These are phyloP conservation scores for Solenopsis fugax DNA, from an alignment of 1,140 invertebrate genomes.

Conservation along the genomic window DNA sequence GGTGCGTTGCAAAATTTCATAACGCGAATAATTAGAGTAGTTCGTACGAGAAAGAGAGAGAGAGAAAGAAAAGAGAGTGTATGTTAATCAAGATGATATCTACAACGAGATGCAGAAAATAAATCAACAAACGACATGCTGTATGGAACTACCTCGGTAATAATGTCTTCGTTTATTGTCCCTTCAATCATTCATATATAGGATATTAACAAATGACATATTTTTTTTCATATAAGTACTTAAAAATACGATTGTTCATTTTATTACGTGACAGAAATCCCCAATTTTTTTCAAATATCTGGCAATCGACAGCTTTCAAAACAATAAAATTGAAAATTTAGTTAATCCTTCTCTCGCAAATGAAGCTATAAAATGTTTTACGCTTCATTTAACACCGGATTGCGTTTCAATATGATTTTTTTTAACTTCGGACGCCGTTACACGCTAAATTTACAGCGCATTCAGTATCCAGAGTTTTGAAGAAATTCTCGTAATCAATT, in stretches of 20 bases:
- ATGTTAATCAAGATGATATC: conserved; percentile 71
- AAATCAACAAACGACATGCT: conserved; percentile 72
- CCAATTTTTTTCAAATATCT: not conserved
- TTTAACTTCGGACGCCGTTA: not conserved
- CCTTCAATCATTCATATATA: conserved; percentile 41
- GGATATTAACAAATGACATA: not conserved
- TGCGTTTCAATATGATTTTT: conserved; percentile 33
- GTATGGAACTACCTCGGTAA: conserved; percentile 71
- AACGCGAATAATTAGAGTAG: conserved; percentile 66
- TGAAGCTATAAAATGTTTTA: not conserved
- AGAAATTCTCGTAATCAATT: not conserved
- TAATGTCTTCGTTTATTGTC: conserved; percentile 45
- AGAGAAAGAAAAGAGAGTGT: conserved; percentile 7
- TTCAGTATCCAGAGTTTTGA: not conserved
- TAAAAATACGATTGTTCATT: not conserved
- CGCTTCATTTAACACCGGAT: not conserved
- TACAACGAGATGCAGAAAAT: conserved; percentile 72
- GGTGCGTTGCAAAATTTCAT: conserved; percentile 67
- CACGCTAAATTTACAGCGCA: too few species aligned
- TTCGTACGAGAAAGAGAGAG: conserved; percentile 38
- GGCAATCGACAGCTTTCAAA: not conserved
- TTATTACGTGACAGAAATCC: not conserved
- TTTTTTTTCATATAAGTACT: not conserved
- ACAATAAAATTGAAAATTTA: not conserved
- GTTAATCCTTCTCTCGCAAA: not conserved